Conservation (phyloP, 2,113 vertebrate genomes). For the Oryzias celebensis region DNA sequence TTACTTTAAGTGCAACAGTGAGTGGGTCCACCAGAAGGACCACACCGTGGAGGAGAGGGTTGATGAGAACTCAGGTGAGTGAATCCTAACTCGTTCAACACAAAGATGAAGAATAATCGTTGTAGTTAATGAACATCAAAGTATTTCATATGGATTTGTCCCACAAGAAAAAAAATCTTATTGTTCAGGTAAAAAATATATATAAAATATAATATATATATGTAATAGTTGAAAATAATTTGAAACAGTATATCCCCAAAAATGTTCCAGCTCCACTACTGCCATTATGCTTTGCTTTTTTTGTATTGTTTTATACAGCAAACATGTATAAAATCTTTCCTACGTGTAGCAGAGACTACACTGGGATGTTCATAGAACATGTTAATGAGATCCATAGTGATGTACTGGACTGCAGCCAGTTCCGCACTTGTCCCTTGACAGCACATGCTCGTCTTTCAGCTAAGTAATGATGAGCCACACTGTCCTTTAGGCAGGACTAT, state of each 20-base stretch:
- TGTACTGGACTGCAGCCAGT: constrained; percentile 60
- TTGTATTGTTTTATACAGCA: no score
- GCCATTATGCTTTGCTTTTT: no score
- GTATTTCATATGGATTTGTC: no score
- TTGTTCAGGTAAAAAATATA: no score
- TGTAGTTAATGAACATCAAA: no score
- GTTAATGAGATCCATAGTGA: constrained; percentile 62
- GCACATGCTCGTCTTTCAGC: constrained; percentile 45
- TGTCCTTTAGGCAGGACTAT: constrained; percentile 53
- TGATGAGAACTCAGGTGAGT: constrained; percentile 93
- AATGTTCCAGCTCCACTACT: no score
- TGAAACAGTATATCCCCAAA: background rate
- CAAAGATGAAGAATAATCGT: background rate
- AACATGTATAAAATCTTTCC: no score
- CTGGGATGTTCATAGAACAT: constrained; percentile 36
- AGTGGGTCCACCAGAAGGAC: constrained; percentile 98
- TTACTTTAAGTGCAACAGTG: constrained; percentile 97
- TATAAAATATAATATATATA: no score
- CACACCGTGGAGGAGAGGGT: constrained; percentile 91
- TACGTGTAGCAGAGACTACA: background rate
- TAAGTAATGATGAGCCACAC: constrained; percentile 54
- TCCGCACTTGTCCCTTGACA: constrained; percentile 55
- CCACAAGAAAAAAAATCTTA: no score
- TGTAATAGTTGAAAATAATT: background rate
- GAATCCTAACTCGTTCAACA: background rate